These are phyloP conservation scores for Betta splendens DNA, from an alignment of 2,797 vertebrate genomes.

Conservation along the genomic window DNA sequence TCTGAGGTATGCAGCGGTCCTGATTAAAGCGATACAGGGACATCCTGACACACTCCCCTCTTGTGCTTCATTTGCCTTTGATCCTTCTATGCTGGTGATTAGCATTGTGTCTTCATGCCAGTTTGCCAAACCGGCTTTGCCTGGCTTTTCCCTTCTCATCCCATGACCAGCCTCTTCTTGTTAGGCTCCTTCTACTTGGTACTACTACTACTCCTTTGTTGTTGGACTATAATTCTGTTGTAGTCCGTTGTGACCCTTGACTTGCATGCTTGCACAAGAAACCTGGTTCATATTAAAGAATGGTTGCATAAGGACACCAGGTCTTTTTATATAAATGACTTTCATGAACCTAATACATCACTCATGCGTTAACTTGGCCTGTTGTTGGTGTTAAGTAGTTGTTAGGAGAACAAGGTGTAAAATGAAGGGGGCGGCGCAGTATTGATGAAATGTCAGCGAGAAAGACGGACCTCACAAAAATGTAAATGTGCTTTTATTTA, in stretches of 20 bases:
- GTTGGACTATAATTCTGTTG: slow-evolving; percentile 22
- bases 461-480: slow-evolving; percentile 11
- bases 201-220: too few relatives aligned
- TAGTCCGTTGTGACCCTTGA: slow-evolving; percentile 6
- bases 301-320: neutral
- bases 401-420: neutral
- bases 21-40: slow-evolving; percentile 50
- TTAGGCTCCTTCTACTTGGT: slow-evolving; percentile 22
- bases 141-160: neutral
- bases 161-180: slow-evolving; percentile 9
- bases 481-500: slow-evolving; percentile 36
- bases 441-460: slow-evolving; percentile 42
- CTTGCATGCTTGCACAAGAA: slow-evolving; percentile 19
- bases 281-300: neutral
- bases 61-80: slow-evolving; percentile 41
- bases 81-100: slow-evolving; percentile 43
- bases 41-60: slow-evolving; percentile 42
- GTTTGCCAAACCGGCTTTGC: slow-evolving; percentile 20
- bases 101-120: slow-evolving; percentile 25
- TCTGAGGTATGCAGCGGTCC: slow-evolving; percentile 50
- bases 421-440: neutral
- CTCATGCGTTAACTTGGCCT: neutral
- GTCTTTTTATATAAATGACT: neutral
- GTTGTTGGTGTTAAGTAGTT: slow-evolving; percentile 4
- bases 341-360: neutral